Evolutionary conservation across 2,888 invertebrate species (phyloP), one percentile per base, ranked within the genome.

Genomic region (Cephus sareptanus): DNA sequence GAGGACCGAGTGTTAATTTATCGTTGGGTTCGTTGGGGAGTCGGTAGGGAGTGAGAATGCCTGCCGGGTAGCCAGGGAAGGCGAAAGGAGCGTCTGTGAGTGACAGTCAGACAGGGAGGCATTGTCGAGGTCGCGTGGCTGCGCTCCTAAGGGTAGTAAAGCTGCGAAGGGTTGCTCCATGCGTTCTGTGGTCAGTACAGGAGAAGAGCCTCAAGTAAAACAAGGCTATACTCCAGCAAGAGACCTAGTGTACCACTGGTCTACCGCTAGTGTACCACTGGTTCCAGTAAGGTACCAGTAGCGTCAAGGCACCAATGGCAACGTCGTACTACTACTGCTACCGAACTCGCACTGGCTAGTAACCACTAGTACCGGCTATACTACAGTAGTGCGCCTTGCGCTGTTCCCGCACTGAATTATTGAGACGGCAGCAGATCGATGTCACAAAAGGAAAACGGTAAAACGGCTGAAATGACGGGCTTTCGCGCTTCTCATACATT

Each of bases 351-450:
- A 56, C 56, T 56, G 23, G 23, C 23, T 1, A 56, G 23, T 56
- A 56, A 23, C 56, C 56, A 23, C 56, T 23, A 2, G 56, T 6
- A 23, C 2, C 56, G 23, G 56, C 23, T 56, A 56, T 23, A 56
- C 56, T 9, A 56, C 15, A 9, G 23, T 9, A 23, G 23, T 79
- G 87, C 90, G 89, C 89, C 89, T 90, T 90, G 89, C 87, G 88
- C 83, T 85, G 89, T 89, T 90, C 89, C 90, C 89, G 89, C 89
- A 85, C 81, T 91, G 91, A 91, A 91, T 91, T 90, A 91, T 91
- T 90, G 90, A 91, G 90, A 88, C 87, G 81, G 87, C 84, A 86
- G 81, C 89, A 89, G 90, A 91, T 91, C 91, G 91, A 91, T 91
- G 91, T 90, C 89, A 89, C 90, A 89, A 89, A 90, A 90, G 87